Base-by-base conservation (phyloP, 1,140 invertebrate species). In the Drosophila saltans region DNA sequence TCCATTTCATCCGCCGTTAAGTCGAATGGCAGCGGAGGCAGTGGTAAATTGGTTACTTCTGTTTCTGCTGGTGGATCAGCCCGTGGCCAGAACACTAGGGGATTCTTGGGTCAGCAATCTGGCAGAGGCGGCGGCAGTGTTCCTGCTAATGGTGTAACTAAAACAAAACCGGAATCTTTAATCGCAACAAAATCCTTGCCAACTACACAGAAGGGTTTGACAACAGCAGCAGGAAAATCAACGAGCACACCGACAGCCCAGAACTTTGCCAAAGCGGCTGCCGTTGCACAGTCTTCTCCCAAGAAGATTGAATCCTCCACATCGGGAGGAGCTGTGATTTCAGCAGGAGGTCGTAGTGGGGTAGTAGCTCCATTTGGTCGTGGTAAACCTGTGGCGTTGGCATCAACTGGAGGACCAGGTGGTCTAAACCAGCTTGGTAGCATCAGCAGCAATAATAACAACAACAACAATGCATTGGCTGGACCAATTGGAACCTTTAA, bases 331-430 rank as follows among this genome's bases (percentile, higher is more conserved):
- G 28, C 61, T 7, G 43, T 55, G 6, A n/a, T 73, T 3, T 48
- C 65, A 0, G 43, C 52, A 2, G 66, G 75, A 90, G 75, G 73
- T 72, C n/a, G 80, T 78, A 63, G 78, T 89, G 62, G 91, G 1
- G 91, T 92, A 3, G 91, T 92, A 58, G 93, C 84, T 75, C 93
- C 58, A 72, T 94, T 68, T 92, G 94, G 67, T 92, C 93, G 88
- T 92, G 93, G 93, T 80, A 93, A 68, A 65, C 80, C 81, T 11
- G 80, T 92, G 30, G 69, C 77, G 2, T 66, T 67, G 21, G 69
- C 59, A 33, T 16, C 63, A 48, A 3, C 40, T 21, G 16, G 43
- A 6, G 26, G 64, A 80, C 43, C 55, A 41, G 63, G 90, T 67
- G 74, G 92, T 41, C 69, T 93, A 63, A 90, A 93, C 58, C 92